Percentiles rank a stretch among this genome's conserved stretches.
These are phyloP conservation scores for Hedya salicella DNA, from an alignment of 2,888 invertebrate genomes.

Conservation along the genomic window DNA sequence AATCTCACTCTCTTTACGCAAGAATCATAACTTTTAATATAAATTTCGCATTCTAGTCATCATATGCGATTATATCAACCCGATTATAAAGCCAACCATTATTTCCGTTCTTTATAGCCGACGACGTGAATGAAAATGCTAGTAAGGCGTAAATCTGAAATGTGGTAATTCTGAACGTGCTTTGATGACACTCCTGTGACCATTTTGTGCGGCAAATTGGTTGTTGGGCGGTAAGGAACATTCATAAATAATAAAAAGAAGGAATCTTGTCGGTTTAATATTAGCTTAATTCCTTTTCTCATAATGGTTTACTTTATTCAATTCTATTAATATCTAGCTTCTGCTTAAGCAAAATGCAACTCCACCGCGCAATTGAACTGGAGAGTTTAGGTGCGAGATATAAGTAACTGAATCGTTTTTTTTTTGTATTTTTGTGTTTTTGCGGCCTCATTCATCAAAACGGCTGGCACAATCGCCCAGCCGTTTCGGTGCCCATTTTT, in stretches of 20 bases:
- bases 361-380: too few species aligned
- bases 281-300: too few species aligned
- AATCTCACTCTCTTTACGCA: background rate
- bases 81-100: constrained; percentile 31
- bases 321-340: too few species aligned
- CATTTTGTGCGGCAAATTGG: constrained; percentile 15
- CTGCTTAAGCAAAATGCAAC: too few species aligned
- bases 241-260: background rate
- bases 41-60: background rate
- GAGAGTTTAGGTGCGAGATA: too few species aligned
- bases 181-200: constrained; percentile 12
- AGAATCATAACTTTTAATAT: background rate
- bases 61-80: constrained; percentile 11
- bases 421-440: too few species aligned
- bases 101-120: constrained; percentile 27
- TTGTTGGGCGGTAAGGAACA: constrained; percentile 1
- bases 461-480: too few species aligned
- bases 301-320: too few species aligned
- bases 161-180: constrained; percentile 25
- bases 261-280: background rate
- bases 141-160: constrained; percentile 34
- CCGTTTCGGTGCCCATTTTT: too few species aligned
- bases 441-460: too few species aligned
- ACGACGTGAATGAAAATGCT: constrained; percentile 28
- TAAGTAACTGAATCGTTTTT: too few species aligned